Base-by-base conservation (phyloP, 1,140 invertebrate species). In the Cepaea nemoralis region DNA sequence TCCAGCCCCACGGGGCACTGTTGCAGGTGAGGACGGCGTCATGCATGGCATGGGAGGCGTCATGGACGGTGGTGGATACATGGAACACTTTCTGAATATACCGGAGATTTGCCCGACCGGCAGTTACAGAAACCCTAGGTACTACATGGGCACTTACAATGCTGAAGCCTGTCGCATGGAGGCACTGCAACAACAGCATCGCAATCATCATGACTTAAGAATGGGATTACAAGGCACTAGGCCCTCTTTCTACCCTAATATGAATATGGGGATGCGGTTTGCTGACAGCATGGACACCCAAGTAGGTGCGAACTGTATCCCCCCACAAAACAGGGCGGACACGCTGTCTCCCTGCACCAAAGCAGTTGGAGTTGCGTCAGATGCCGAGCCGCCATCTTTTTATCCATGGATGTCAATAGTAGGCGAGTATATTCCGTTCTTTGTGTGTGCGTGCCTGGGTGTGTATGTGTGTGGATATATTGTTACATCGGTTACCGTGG, bases 361-460 rank as follows among this genome's bases (percentile, higher is more conserved):
- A 24, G 85, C 84, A 14, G 84, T 85, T 39, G 82, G 37, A 33
- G 40, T 48, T 33, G 39, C 84, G 12, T 77, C 82, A 10, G 87
- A 89, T 1, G 84, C 83, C 1, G 86, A 87, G 31, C 83, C 86
- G 22, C 87, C 89, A 6, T 87, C 87, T 19, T 90, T 90, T 75
- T 90, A 90, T 81, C 89, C 89, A 12, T 90, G 89, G 89, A 90
- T 90, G 89, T 90, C 89, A 33, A 90, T 90, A 59, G 89, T 90
- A 84, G 89, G 89, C 87, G 66, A 87, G 89, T 89, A 83, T 33
- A 63, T n/a, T 22, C 22, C 3, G 14, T 55, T 2, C 6, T 55
- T 5, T n/a, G 12, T 55, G 50, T 55, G 12, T 48, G 19, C n/a
- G 6, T 55, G 12, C n/a, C n/a, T n/a, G n/a, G n/a, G n/a, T n/a